Conservation (phyloP, 2,888 invertebrate genomes). For the Furcula furcula region DNA sequence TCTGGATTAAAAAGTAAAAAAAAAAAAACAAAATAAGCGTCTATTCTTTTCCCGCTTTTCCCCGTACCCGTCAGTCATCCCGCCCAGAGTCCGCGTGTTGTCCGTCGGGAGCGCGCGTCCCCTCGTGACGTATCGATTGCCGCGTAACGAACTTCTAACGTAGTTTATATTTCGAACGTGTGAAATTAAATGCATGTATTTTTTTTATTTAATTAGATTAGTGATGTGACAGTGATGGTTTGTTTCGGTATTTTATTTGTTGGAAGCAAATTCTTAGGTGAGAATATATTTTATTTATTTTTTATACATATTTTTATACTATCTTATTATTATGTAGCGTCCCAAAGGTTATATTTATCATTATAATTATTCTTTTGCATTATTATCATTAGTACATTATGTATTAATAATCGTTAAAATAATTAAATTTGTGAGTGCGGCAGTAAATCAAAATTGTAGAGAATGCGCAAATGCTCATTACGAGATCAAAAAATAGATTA, state of each 20-base stretch:
- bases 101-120: conserved; percentile 55
- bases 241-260: conserved; percentile 18
- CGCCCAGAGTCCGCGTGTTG: conserved; percentile 51
- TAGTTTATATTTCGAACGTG: conserved; percentile 22
- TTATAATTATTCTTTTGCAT: too few species aligned
- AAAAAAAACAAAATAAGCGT: conserved; percentile 17
- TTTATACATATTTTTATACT: not conserved
- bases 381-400: too few species aligned
- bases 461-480: too few species aligned
- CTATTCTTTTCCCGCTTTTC: conserved; percentile 23
- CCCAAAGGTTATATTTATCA: too few species aligned
- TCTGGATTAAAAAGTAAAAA: conserved; percentile 32
- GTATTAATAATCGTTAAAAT: too few species aligned
- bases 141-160: conserved; percentile 37
- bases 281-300: conserved; percentile 9
- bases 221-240: conserved; percentile 30
- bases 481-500: too few species aligned
- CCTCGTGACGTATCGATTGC: conserved; percentile 26
- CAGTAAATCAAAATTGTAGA: too few species aligned
- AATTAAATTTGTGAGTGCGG: too few species aligned
- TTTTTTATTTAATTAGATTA: conserved; percentile 9
- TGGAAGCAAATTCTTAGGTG: conserved; percentile 34
- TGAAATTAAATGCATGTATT: conserved; percentile 5
- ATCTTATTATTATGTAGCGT: not conserved
- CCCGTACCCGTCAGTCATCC: conserved; percentile 11